Base-by-base conservation (phyloP, 2,888 invertebrate genomes). In the Drosophila limbata region DNA sequence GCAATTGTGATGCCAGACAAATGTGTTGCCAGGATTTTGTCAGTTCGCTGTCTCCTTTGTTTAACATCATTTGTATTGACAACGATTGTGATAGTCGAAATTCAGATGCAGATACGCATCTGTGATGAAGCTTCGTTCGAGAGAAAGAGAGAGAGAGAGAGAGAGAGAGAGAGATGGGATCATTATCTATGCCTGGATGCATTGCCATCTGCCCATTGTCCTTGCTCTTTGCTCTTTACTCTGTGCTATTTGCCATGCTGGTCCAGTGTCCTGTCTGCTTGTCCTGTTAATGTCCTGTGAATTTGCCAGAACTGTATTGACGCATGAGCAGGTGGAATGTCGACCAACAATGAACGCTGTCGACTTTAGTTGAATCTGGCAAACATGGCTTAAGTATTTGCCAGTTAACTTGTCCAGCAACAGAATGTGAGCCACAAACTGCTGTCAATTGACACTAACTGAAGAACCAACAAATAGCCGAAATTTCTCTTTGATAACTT, bases 111-210 rank as follows among this genome's bases (percentile, higher is more conserved):
- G 53, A 44, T 39, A 47, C 70, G 48, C 59, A 79, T 74, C 68
- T 73, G 37, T 55, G 61, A 73, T 62, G 50, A 74, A 39, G 47
- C 25, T 53, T 42, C 28, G 8, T 8, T 28, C 5, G 13, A 13
- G 33, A 13, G n/a, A n/a, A 6, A 37, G 4, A 37, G 35, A 37
- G 9, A n/a, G 25, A 31, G 11, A 47, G 28, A 28, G 21, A 39
- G 45, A 13, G 19, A 31, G 33, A 8, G 4, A 15, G 47, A 11
- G 19, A 40, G 21, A 45, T 31, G 53, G 40, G 35, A 33, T 71
- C 88, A 81, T 84, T 82, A 67, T 51, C 37, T 66, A 84, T 87
- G 88, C 83, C 87, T 87, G 81, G 65, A 48, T 67, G 73, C 87
- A 72, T 69, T 71, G 69, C 33, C 65, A 73, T 70, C 67, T 64